phyloP scores from a whole-genome alignment of 2,888 invertebrate genomes.

The Zeuzera pyrina region DNA sequence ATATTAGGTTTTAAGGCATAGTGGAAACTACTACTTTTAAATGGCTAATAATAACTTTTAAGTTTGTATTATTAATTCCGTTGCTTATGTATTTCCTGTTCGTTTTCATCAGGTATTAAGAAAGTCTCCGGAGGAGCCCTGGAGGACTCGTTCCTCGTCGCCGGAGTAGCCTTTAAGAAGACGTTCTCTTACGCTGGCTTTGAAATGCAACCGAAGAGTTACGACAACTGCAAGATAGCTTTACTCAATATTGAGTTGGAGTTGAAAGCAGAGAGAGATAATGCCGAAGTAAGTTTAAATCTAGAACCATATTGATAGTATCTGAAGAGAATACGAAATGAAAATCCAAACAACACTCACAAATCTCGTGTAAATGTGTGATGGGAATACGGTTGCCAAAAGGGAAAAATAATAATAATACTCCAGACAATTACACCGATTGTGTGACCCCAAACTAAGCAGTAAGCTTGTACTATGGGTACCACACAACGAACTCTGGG shows the following conservation, averaged over 20 bases:
- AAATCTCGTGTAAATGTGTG: too few relatives aligned
- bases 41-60: too few relatives aligned
- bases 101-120: conserved; percentile 94
- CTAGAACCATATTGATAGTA: background rate
- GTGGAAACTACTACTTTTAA: too few relatives aligned
- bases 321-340: background rate
- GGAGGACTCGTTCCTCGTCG: conserved; percentile 91
- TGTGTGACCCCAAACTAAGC: too few relatives aligned
- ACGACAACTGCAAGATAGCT: conserved; percentile 92
- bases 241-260: conserved; percentile 97
- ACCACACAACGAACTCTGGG: too few relatives aligned
- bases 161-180: conserved; percentile 99
- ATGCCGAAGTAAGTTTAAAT: conserved; percentile 83
- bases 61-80: background rate
- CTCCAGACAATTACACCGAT: too few relatives aligned
- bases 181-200: conserved; percentile 99
- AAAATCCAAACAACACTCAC: background rate
- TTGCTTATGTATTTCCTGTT: too few relatives aligned
- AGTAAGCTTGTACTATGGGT: too few relatives aligned
- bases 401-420: too few relatives aligned
- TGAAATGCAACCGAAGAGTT: conserved; percentile 99
- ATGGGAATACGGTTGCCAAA: too few relatives aligned
- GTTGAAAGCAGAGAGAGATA: conserved; percentile 97
- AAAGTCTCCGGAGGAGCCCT: conserved; percentile 89
- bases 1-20: too few relatives aligned